Evolutionary conservation across 2,888 invertebrate genomes (phyloP), one percentile per base, ranked within the genome.

Genomic region (Heliconius cydno): DNA sequence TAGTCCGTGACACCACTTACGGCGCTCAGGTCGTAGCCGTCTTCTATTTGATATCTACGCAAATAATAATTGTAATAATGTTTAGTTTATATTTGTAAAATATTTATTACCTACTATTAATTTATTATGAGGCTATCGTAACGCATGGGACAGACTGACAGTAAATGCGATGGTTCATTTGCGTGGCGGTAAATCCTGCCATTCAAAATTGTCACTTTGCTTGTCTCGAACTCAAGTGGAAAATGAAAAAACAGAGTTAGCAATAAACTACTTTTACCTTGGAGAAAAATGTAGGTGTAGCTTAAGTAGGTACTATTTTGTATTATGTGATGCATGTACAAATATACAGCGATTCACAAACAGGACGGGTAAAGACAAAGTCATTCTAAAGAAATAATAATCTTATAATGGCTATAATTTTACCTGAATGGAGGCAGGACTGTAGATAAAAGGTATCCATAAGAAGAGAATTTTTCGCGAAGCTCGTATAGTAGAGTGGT

Each of bases 1-100:
- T 97, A 96, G 89, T 97, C 97, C 1, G 96, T 96, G 22, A 96
- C 92, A 7, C 95, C 93, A 68, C 96, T 95, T 0, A 97, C 92
- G 73, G 96, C 96, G 19, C 94, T 90, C 3, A 97, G 95, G 80
- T 96, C 96, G 85, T 96, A 97, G 0, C 96, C 96, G 85, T 97
- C 96, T 85, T 97, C 96, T 67, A 96, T 95, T 83, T 96, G 95
- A 85, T 95, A 95, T 83, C 95, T 80, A 28, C 6, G 9, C 41
- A 65, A 10, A 22, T 3, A 28, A 70, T 65, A 7, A n/a, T n/a
- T 22, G 22, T 12, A 60, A n/a, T 22, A 60, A 22, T 57, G 19
- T 46, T 13, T 46, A 46, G 9, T 7, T 60, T 60, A n/a, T 60
- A 7, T n/a, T n/a, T 15, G 4, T 13, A 46, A 15, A 34, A 34